Evolutionary conservation across 2,113 vertebrate species (phyloP).

Genomic region (Hippotragus niger): DNA sequence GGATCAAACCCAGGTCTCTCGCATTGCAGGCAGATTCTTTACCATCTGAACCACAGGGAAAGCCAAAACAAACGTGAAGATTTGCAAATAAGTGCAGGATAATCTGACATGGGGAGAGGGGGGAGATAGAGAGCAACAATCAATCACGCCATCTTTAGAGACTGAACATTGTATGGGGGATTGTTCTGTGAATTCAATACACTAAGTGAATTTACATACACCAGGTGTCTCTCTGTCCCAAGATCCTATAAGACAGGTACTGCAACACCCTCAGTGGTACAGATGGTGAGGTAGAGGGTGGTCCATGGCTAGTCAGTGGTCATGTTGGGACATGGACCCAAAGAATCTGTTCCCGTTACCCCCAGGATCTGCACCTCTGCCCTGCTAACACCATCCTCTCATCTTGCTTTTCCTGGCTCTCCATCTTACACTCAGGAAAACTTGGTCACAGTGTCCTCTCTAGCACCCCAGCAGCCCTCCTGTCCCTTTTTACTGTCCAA

Average conservation of each 20-base stretch:
- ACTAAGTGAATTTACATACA: not conserved
- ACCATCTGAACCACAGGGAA: not conserved
- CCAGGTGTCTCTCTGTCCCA: not conserved
- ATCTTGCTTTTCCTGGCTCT: not conserved
- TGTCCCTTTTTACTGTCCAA: not conserved
- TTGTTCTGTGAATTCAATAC: not conserved
- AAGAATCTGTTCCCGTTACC: rapidly evolving
- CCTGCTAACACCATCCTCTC: not conserved
- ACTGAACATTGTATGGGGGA: rapidly evolving
- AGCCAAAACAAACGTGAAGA: not conserved
- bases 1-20: not conserved
- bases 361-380: not conserved
- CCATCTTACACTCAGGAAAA: not conserved
- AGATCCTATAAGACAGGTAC: not conserved
- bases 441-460: not conserved
- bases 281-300: not conserved
- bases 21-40: not conserved
- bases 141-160: not conserved
- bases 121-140: not conserved
- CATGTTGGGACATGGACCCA: not conserved
- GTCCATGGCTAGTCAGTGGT: too few relatives aligned
- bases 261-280: too few relatives aligned
- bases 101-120: not conserved
- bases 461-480: too few relatives aligned
- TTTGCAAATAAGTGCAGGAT: not conserved